Conservation (phyloP, 2,888 invertebrate genomes). For the Pandemis corylana region DNA sequence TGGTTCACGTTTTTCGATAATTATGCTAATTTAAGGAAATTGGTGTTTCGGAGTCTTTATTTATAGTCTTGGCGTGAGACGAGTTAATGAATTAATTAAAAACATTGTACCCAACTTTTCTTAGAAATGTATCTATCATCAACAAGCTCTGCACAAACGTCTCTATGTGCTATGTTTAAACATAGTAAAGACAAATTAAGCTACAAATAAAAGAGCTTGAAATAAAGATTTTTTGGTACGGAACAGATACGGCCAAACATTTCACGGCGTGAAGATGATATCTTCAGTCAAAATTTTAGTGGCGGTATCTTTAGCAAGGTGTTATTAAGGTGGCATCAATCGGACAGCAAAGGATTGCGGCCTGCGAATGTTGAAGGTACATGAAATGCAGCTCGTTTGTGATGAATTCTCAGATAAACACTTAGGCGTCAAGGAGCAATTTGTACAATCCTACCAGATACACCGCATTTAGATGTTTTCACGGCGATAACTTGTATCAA, state of each 20-base stretch:
- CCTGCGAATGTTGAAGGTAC: slow-evolving; percentile 53
- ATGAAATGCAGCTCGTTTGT: slow-evolving; percentile 55
- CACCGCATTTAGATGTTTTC: slow-evolving; percentile 63
- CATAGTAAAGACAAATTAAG: no score
- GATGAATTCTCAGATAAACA: slow-evolving; percentile 66
- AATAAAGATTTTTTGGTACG: neutral
- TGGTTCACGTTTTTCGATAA: slow-evolving; percentile 45
- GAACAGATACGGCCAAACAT: slow-evolving; percentile 5
- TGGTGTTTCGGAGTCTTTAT: slow-evolving; percentile 20
- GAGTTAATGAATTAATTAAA: neutral
- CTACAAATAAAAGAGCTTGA: neutral
- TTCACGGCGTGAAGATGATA: slow-evolving; percentile 52
- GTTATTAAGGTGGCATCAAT: slow-evolving; percentile 57
- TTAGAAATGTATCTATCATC: no score
- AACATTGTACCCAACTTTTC: no score
- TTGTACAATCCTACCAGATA: slow-evolving; percentile 73
- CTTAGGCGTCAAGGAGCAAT: slow-evolving; percentile 72
- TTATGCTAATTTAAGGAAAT: slow-evolving; percentile 36
- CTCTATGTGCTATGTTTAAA: no score
- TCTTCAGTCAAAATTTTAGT: slow-evolving; percentile 53
- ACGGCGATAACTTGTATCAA: slow-evolving; percentile 57
- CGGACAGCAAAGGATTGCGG: slow-evolving; percentile 47
- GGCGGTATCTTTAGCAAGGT: slow-evolving; percentile 52
- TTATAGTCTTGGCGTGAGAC: slow-evolving; percentile 7
- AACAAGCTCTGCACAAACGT: no score